phyloP scores from a whole-genome alignment of 2,888 invertebrate genomes.

The Pandemis corylana region DNA sequence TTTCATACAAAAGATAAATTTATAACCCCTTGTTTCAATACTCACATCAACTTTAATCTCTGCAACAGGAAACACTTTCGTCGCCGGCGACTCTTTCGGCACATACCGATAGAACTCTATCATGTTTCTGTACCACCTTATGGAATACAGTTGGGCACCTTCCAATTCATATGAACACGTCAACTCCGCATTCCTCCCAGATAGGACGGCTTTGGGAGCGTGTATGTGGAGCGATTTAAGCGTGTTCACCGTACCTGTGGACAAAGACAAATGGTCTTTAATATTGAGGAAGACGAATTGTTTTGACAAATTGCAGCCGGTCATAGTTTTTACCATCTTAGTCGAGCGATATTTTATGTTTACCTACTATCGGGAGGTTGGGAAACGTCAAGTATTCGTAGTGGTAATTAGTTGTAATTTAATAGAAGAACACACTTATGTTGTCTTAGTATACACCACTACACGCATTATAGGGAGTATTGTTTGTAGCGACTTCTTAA shows the following conservation, averaged over 20 bases:
- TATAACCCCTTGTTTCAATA: slow-evolving; percentile 50
- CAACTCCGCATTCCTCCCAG: slow-evolving; percentile 81
- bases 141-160: slow-evolving; percentile 88
- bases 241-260: slow-evolving; percentile 74
- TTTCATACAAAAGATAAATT: not conserved
- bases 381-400: no score
- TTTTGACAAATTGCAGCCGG: slow-evolving; percentile 32
- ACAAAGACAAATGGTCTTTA: slow-evolving; percentile 47
- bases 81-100: slow-evolving; percentile 90
- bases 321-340: slow-evolving; percentile 12
- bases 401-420: no score
- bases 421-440: no score
- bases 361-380: not conserved
- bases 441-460: no score
- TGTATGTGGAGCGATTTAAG: slow-evolving; percentile 78
- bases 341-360: not conserved
- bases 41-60: slow-evolving; percentile 91
- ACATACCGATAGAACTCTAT: slow-evolving; percentile 91
- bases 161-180: slow-evolving; percentile 85
- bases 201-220: slow-evolving; percentile 83
- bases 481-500: no score
- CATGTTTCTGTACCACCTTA: slow-evolving; percentile 91
- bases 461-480: no score
- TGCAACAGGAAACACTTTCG: slow-evolving; percentile 87
- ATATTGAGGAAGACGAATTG: slow-evolving; percentile 37